These are phyloP conservation scores for Acronicta psi DNA, from an alignment of 2,888 invertebrate genomes.

Conservation along the genomic window DNA sequence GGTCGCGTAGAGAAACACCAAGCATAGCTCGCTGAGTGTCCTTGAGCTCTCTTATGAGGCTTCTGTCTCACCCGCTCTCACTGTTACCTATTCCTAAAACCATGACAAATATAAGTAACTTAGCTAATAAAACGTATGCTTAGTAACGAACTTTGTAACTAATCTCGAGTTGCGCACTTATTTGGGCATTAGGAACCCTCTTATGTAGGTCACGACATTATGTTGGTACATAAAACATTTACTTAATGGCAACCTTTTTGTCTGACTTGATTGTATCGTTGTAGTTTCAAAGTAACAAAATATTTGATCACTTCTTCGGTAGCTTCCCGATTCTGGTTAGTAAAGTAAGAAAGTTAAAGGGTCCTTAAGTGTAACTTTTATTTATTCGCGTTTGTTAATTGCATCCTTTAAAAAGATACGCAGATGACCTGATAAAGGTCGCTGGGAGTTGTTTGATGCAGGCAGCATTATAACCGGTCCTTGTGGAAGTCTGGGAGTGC, in stretches of 20 bases:
- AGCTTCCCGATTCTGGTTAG: conserved; percentile 14
- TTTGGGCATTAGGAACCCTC: conserved; percentile 39
- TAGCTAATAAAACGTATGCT: conserved; percentile 53
- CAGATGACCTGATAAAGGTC: too few species aligned
- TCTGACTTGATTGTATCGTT: conserved; percentile 49
- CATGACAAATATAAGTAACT: conserved; percentile 44
- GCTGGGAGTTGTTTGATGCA: too few species aligned
- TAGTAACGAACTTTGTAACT: conserved; percentile 49
- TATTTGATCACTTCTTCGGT: conserved; percentile 33
- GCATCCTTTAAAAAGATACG: too few species aligned
- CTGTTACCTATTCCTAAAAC: conserved; percentile 27
- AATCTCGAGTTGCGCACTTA: conserved; percentile 52
- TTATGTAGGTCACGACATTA: conserved; percentile 45
- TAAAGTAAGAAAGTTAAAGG: conserved; percentile 3
- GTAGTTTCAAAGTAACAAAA: conserved; percentile 18
- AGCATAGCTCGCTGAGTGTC: too few species aligned
- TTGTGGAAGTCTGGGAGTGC: too few species aligned
- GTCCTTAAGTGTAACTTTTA: too few species aligned
- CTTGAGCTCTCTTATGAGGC: too few species aligned
- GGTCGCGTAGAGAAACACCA: too few species aligned
- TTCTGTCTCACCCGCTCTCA: conserved; percentile 9
- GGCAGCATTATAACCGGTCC: too few species aligned
- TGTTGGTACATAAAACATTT: conserved; percentile 50
- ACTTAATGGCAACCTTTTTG: conserved; percentile 53
- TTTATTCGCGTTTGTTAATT: too few species aligned